Percentiles rank a stretch among this genome's conserved stretches.
Conservation (phyloP, 1,140 invertebrate genomes). For the Araneus ventricosus region DNA sequence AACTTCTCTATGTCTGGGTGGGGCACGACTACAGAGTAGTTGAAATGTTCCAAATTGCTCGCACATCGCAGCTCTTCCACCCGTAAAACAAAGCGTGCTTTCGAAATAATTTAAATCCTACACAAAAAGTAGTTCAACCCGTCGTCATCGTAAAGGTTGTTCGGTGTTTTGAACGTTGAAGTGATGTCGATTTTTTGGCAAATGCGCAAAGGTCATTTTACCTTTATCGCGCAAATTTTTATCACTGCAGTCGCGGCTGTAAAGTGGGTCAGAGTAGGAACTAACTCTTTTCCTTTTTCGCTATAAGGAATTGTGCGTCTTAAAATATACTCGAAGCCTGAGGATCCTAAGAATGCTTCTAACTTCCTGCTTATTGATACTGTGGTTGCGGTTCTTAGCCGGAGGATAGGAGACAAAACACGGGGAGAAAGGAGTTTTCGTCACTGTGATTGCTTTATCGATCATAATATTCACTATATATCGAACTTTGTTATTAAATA, state of each 20-base stretch:
- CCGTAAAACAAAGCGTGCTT: too few relatives aligned
- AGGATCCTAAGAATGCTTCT: background rate
- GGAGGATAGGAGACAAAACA: background rate
- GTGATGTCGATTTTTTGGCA: conserved; percentile 28
- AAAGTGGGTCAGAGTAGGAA: conserved; percentile 20
- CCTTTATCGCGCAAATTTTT: conserved; percentile 37
- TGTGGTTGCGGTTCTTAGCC: background rate
- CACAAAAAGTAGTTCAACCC: background rate
- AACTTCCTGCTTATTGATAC: conserved; percentile 22
- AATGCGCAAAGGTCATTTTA: conserved; percentile 33
- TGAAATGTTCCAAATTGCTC: too few relatives aligned
- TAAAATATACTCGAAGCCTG: background rate
- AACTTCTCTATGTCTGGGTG: too few relatives aligned
- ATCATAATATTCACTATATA: background rate
- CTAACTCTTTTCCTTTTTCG: background rate
- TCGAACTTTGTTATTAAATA: too few relatives aligned
- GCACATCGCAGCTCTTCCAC: too few relatives aligned
- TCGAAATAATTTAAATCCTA: too few relatives aligned
- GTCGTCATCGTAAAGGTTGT: background rate
- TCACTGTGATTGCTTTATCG: background rate
- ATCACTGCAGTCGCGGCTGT: background rate
- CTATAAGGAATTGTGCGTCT: conserved; percentile 11
- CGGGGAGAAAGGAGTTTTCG: background rate
- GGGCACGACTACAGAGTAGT: too few relatives aligned
- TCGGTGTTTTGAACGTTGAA: background rate